Evolutionary conservation across 2,888 invertebrate species (phyloP), one percentile per base, ranked within the genome.

Genomic region (Cinara cedri): DNA sequence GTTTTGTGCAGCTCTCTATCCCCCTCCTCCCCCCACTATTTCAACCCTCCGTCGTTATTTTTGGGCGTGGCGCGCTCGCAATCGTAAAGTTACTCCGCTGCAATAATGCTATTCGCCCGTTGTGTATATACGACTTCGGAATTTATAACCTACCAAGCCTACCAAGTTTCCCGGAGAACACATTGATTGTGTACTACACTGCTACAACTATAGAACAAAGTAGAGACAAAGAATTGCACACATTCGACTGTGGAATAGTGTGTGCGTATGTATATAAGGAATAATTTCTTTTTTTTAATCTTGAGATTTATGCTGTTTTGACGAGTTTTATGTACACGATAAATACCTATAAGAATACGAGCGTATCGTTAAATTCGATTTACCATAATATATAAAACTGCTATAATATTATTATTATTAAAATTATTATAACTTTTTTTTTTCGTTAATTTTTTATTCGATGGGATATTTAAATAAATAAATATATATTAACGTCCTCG

Each of bases 31-130:
- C 34, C 46, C n/a, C n/a, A n/a, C n/a, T n/a, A n/a, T n/a, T n/a
- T n/a, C 51, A 55, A 70, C 60, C 51, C 76, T 34, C 51, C 49
- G 3, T 49, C 49, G 60, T 34, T 34, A 42, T 10, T 54, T 51
- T 78, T 19, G 78, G 78, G 78, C 78, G 78, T 78, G 78, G 78
- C 60, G 34, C 34, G 57, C 51, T n/a, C 51, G 21, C 42, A 42
- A 21, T 78, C 78, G 57, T 78, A 68, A 78, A 78, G 78, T 78
- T 60, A 57, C 51, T 60, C 24, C 42, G 44, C 24, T 65, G 14
- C 74, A 34, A n/a, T 44, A 54, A 21, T 24, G 21, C 16, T 1
- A 16, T 19, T n/a, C n/a, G n/a, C n/a, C 3, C 11, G 51, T 68
- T 10, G 24, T 71, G 16, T 66, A 13, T 68, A 21, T 62, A 57